Conservation (phyloP, 2,797 vertebrate species). For the Cyprinella venusta region DNA sequence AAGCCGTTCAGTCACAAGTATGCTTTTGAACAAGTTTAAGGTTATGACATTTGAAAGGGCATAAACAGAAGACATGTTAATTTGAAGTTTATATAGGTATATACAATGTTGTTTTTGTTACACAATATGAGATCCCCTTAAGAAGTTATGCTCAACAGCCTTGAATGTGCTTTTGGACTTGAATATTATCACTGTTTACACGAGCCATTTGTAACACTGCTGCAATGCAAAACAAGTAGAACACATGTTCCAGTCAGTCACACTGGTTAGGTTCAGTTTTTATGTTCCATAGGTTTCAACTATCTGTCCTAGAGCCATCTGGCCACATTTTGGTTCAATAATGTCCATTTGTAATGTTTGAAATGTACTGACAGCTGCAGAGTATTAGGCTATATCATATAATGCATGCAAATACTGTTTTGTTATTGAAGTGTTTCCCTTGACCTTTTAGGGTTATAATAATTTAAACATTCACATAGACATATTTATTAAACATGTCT, state of each 20-base stretch:
- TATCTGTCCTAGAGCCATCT: neutral
- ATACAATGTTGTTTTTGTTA: neutral
- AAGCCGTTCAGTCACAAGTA: neutral
- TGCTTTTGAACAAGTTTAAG: neutral
- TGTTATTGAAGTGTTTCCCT: neutral
- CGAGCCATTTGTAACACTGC: slow-evolving; percentile 6
- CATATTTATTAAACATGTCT: neutral
- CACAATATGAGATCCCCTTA: neutral
- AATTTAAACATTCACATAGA: neutral
- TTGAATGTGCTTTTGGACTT: slow-evolving; percentile 20
- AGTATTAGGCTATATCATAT: too few species aligned
- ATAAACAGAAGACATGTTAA: neutral
- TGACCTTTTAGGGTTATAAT: neutral
- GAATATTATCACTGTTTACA: neutral
- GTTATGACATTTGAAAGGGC: slow-evolving; percentile 18
- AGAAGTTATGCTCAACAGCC: slow-evolving; percentile 9
- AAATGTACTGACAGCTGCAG: neutral
- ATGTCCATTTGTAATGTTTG: neutral
- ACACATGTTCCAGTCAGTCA: slow-evolving; percentile 53
- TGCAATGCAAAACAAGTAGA: slow-evolving; percentile 11
- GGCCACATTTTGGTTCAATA: neutral
- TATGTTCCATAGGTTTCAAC: neutral
- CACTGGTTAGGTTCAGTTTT: neutral
- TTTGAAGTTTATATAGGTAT: neutral
- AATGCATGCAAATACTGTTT: neutral